Evolutionary conservation across 37 sponge, comb jelly and placozoan species (phyloP), one percentile per base, ranked within the genome.

Genomic region (Beroe ovata): DNA sequence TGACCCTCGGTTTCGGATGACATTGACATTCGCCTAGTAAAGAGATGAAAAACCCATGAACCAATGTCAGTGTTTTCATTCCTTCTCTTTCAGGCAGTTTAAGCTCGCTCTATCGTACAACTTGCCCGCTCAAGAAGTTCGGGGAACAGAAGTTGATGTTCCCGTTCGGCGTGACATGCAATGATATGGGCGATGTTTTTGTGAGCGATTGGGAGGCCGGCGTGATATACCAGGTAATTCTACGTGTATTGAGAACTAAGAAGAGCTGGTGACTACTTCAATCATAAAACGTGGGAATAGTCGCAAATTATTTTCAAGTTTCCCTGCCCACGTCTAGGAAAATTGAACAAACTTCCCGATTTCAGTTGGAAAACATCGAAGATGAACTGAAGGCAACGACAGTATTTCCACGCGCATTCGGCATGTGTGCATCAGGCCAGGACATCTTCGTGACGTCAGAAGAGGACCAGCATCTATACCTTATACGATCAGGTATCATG

Each of bases 151-250:
- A 42, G 26, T 54, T 77, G 1, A 77, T 33, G 84, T 77, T 77
- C 23, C 84, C 84, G 23, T 77, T 77, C 28, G 54, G 84, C 21
- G 84, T 77, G 1, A 32, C 36, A 8, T 77, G 84, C 47, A 77
- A 77, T 23, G 84, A 77, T 8, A 14, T 3, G 1, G 84, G 84
- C 39, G 54, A 77, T 40, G 84, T 77, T 0, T 77, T 77, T 19
- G 84, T 77, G 0, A 77, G 84, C 21, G 84, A 77, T 40, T 77
- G 84, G 84, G 84, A 77, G 84, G 84, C 84, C 22, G 84, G 84
- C 8, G 22, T 42, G 8, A 77, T 77, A 6, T 77, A 77, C 22
- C 84, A 77, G 47, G 84, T 77, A 71, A 71, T 35, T 8, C 8
- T 8, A 63, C 11, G 25, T n/a, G 11, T 25, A 22, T 23, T 63